phyloP scores from a whole-genome alignment of 2,888 invertebrate genomes.

The Sabellastarte sp. region DNA sequence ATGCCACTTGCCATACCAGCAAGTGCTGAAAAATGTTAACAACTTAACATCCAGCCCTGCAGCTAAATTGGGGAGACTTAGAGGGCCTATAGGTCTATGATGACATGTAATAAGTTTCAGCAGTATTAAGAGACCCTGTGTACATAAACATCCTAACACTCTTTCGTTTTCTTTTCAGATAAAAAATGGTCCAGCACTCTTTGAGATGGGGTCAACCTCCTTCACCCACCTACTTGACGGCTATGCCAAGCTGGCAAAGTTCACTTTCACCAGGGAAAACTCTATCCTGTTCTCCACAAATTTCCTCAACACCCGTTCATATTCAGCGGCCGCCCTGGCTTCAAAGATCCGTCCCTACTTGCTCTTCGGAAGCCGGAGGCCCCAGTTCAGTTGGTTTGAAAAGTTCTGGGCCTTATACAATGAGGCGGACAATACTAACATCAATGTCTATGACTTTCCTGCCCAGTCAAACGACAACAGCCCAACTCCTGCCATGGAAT shows the following conservation, averaged over 20 bases:
- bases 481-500: slow-evolving; percentile 18
- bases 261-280: slow-evolving; percentile 34
- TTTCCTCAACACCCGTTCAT: slow-evolving; percentile 40
- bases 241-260: slow-evolving; percentile 41
- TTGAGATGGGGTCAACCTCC: slow-evolving; percentile 38
- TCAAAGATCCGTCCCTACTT: slow-evolving; percentile 45
- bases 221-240: slow-evolving; percentile 44
- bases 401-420: slow-evolving; percentile 37
- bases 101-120: too few relatives aligned
- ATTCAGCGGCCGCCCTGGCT: slow-evolving; percentile 32
- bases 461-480: too few relatives aligned
- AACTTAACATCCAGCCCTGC: too few relatives aligned
- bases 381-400: slow-evolving; percentile 37
- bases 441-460: slow-evolving; percentile 40
- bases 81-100: too few relatives aligned
- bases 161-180: too few relatives aligned
- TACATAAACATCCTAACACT: too few relatives aligned
- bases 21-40: too few relatives aligned
- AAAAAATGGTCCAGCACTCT: slow-evolving; percentile 44
- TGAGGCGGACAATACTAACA: slow-evolving; percentile 54
- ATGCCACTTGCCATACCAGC: too few relatives aligned
- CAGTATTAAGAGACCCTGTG: too few relatives aligned
- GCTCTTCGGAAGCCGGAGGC: slow-evolving; percentile 42
- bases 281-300: slow-evolving; percentile 36
- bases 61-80: too few relatives aligned